Evolutionary conservation across 2,888 invertebrate species (phyloP).

Genomic region (Cerastis rubricosa): DNA sequence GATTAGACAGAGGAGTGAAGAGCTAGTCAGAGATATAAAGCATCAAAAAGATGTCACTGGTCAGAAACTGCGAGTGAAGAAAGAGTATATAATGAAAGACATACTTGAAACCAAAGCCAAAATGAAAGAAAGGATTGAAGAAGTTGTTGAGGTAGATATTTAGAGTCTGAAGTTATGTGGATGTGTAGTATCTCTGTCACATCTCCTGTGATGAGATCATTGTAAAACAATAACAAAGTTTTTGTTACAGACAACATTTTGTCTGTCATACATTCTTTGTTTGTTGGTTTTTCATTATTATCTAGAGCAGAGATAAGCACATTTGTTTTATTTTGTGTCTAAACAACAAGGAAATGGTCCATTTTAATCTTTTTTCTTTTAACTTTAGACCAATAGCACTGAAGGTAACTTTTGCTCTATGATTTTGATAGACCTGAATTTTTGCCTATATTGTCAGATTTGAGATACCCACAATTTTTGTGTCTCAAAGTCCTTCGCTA

Average conservation of each 20-base stretch:
- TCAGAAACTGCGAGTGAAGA: slow-evolving; percentile 89
- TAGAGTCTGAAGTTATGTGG: not conserved
- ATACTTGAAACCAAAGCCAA: slow-evolving; percentile 93
- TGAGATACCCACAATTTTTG: slow-evolving; percentile 31
- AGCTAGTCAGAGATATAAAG: slow-evolving; percentile 86
- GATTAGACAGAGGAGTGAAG: slow-evolving; percentile 85
- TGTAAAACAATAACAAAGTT: slow-evolving; percentile 2
- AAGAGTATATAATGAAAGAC: slow-evolving; percentile 92
- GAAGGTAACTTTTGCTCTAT: not conserved
- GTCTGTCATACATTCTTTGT: not conserved
- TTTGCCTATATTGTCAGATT: not conserved
- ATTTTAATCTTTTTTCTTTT: not conserved
- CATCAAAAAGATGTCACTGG: slow-evolving; percentile 86
- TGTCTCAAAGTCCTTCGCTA: not conserved
- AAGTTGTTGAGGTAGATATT: slow-evolving; percentile 92
- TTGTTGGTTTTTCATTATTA: slow-evolving; percentile 3
- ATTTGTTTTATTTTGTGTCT: too few species aligned
- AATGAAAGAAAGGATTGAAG: slow-evolving; percentile 93
- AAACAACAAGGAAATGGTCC: too few species aligned
- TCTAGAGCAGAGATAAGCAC: not conserved
- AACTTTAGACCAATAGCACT: not conserved
- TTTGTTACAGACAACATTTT: not conserved
- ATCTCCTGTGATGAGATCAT: not conserved
- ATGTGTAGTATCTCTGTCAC: not conserved
- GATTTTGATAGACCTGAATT: not conserved